A percentile compares a stretch with the other conserved stretches of the same genome.
These are phyloP conservation scores for Tigriopus californicus DNA, from an alignment of 2,888 invertebrate species.

Conservation along the genomic window DNA sequence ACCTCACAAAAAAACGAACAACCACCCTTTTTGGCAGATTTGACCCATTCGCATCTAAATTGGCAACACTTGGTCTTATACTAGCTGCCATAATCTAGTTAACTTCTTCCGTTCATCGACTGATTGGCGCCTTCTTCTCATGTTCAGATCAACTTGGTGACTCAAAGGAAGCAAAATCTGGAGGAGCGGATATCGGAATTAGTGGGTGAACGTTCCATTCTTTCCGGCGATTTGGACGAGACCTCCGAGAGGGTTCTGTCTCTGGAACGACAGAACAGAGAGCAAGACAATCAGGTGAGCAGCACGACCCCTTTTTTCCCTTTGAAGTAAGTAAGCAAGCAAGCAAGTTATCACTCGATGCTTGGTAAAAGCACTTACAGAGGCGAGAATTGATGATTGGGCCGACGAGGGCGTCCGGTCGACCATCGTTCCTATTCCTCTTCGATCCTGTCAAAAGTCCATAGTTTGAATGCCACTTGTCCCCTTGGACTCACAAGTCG, in stretches of 20 bases:
- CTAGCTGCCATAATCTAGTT: too few relatives aligned
- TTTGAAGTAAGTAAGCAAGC: too few relatives aligned
- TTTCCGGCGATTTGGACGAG: constrained; percentile 63
- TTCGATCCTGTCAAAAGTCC: neutral
- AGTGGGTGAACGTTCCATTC: constrained; percentile 56
- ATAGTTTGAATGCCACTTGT: neutral
- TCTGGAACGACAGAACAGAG: constrained; percentile 54
- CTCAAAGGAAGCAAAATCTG: constrained; percentile 61
- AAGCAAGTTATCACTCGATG: too few relatives aligned
- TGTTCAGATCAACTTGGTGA: constrained; percentile 50
- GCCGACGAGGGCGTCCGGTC: neutral
- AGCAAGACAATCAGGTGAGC: constrained; percentile 50
- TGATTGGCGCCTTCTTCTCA: too few relatives aligned
- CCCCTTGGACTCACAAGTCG: neutral
- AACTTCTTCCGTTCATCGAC: too few relatives aligned
- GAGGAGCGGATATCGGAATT: constrained; percentile 57
- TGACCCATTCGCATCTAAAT: too few relatives aligned
- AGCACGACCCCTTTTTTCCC: too few relatives aligned
- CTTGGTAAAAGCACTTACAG: too few relatives aligned
- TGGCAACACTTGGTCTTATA: too few relatives aligned
- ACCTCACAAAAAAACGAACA: too few relatives aligned
- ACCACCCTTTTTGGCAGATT: too few relatives aligned
- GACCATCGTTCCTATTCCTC: constrained; percentile 4
- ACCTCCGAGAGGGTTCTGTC: constrained; percentile 68
- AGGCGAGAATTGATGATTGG: too few relatives aligned